A percentile compares a stretch with the other conserved stretches of the same genome.
phyloP scores from a whole-genome alignment of 2,113 vertebrate genomes.

The Theristicus caerulescens region DNA sequence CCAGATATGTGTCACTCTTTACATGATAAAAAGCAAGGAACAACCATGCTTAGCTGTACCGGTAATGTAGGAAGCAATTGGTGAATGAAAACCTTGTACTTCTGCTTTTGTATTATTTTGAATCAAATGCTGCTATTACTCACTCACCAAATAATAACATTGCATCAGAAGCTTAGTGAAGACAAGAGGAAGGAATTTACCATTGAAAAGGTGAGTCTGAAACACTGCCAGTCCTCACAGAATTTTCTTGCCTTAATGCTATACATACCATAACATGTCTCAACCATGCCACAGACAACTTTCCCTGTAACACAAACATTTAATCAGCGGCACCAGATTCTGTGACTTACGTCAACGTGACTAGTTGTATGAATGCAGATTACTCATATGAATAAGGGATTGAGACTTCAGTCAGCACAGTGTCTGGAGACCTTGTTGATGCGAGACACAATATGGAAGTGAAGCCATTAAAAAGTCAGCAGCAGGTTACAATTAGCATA shows the following conservation, averaged over 20 bases:
- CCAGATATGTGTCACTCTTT: neutral
- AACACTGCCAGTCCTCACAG: neutral
- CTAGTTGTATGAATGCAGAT: neutral
- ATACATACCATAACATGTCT: constrained; percentile 2
- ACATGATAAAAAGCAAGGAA: neutral
- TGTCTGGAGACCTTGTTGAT: neutral
- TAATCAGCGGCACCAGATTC: neutral
- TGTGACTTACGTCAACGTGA: neutral
- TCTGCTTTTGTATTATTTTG: neutral
- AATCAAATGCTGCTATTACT: neutral
- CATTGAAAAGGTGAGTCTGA: constrained; percentile 4
- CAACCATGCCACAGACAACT: neutral
- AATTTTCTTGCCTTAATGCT: neutral
- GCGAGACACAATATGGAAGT: neutral
- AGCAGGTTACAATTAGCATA: neutral
- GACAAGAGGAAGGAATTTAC: constrained; percentile 21
- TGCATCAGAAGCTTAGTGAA: neutral
- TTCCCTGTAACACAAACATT: neutral
- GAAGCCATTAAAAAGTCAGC: neutral
- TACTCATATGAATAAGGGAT: neutral
- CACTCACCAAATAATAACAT: neutral
- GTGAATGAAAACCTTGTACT: neutral
- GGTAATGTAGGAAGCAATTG: neutral
- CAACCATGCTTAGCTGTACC: neutral
- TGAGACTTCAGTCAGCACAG: neutral